Base-by-base conservation (phyloP, 2,888 invertebrate genomes). In the Formica aserva region DNA sequence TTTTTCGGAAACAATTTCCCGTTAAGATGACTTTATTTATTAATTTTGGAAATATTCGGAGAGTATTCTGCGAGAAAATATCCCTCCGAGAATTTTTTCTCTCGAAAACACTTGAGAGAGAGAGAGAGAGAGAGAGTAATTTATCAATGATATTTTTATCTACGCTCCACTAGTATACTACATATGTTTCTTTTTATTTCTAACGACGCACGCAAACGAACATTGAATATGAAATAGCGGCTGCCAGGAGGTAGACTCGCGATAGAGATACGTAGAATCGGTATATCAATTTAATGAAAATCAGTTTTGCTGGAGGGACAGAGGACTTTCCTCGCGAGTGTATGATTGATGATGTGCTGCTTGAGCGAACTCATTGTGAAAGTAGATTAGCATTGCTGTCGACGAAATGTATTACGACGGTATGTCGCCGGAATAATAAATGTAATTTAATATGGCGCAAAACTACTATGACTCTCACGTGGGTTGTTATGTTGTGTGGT, bases 221-320 rank as follows among this genome's bases (percentile, higher is more conserved):
- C 45, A 45, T 82, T 26, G 38, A 52, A 63, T n/a, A 38, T 13
- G 35, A 67, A 77, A 67, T 38, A 52, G 52, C 22, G n/a, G 32
- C 35, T 66, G 48, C 5, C 22, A 38, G 55, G 52, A 48, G 48
- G 26, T 48, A 66, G 67, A 26, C 38, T 76, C 32, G 66, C 35
- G 48, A 52, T 52, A 4, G 26, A 62, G 76, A 76, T 67, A 76
- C 35, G 52, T 48, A 11, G 77, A 77, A 55, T 77, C 77, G 67
- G 67, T 69, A 77, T 55, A 77, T 77, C 55, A 55, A 67, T 77
- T 77, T 77, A 77, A 77, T 77, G 77, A 77, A 77, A 77, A 77
- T 77, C 77, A 77, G 77, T 52, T 38, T 52, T 41, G 15, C 26
- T 52, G 66, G 52, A 3, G 38, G 22, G 22, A 8, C 48, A 22